These are phyloP conservation scores for Xiphias gladius DNA, from an alignment of 2,113 vertebrate species.

Conservation along the genomic window DNA sequence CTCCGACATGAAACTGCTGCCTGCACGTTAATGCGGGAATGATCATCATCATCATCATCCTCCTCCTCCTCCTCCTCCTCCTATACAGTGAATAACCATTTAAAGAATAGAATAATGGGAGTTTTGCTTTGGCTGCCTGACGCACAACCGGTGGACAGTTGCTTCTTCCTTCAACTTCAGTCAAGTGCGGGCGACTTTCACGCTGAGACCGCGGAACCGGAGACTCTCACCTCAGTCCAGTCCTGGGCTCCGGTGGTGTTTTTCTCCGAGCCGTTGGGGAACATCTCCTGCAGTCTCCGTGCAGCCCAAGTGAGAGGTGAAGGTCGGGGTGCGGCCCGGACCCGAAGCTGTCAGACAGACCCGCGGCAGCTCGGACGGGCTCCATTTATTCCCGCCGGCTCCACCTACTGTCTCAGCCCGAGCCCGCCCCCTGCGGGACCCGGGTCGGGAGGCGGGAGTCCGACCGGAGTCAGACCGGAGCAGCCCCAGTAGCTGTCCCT, in stretches of 20 bases:
- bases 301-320: neutral
- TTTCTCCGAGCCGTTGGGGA: conserved; percentile 18
- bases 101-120: too few relatives aligned
- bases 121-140: too few relatives aligned
- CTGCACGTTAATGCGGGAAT: too few relatives aligned
- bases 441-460: neutral
- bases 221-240: conserved; percentile 77
- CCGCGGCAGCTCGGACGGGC: neutral
- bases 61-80: too few relatives aligned
- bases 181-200: too few relatives aligned
- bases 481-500: neutral
- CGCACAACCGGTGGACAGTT: too few relatives aligned
- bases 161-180: too few relatives aligned
- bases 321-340: neutral
- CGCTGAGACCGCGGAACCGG: too few relatives aligned
- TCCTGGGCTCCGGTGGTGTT: conserved; percentile 68
- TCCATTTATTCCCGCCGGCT: neutral
- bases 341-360: neutral
- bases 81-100: too few relatives aligned
- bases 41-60: too few relatives aligned
- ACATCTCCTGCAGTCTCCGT: neutral
- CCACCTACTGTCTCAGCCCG: neutral
- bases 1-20: too few relatives aligned
- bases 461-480: neutral
- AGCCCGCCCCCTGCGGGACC: neutral